Evolutionary conservation across 2,113 vertebrate genomes (phyloP).

Genomic region (Aphelocoma coerulescens): DNA sequence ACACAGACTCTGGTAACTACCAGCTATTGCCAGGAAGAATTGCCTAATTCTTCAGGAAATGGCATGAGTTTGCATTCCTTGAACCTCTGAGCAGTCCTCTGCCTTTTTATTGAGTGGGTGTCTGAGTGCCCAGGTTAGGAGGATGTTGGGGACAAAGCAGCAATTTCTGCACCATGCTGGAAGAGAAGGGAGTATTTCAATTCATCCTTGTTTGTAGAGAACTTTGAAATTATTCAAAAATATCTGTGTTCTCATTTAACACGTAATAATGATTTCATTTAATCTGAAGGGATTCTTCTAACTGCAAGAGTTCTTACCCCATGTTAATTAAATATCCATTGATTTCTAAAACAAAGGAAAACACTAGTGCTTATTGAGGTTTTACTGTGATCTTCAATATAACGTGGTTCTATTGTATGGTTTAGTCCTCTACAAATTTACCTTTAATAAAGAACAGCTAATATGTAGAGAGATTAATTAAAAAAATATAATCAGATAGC

Average conservation of each 20-base stretch:
- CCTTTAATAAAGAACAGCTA: conserved; percentile 20
- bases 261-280: neutral
- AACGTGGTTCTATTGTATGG: neutral
- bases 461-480: conserved; percentile 12
- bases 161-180: neutral
- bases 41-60: neutral
- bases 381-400: conserved; percentile 2
- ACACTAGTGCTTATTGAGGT: neutral
- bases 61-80: neutral
- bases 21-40: neutral
- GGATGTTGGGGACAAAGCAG: neutral
- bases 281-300: conserved; percentile 4
- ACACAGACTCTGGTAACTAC: neutral
- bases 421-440: conserved; percentile 10
- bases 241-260: neutral
- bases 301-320: neutral
- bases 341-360: conserved; percentile 31
- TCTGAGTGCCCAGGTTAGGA: neutral
- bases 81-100: neutral
- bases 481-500: neutral
- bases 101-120: neutral
- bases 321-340: conserved; percentile 33
- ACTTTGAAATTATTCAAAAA: neutral
- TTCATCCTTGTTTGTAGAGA: neutral
- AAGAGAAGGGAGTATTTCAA: neutral